Conservation (phyloP, 1,140 invertebrate genomes). For the Globodera ellingtonae region DNA sequence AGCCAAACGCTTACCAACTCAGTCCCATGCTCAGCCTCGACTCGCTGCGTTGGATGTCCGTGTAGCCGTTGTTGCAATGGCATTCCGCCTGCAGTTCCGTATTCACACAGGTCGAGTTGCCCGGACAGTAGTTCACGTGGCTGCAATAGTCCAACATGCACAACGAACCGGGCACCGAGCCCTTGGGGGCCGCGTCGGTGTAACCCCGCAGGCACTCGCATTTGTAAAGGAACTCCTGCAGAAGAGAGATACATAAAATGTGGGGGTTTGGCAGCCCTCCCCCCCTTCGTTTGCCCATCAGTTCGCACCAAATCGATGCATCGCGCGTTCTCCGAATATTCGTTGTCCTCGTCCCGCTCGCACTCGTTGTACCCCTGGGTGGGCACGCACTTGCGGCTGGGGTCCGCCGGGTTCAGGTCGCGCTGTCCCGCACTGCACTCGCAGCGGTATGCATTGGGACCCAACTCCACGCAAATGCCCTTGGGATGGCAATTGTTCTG, state of each 20-base stretch:
- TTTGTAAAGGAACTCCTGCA: slow-evolving; percentile 60
- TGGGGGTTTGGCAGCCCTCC: background rate
- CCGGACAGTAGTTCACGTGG: slow-evolving; percentile 55
- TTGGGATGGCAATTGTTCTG: slow-evolving; percentile 62
- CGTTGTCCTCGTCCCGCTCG: slow-evolving; percentile 59
- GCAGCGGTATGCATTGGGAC: slow-evolving; percentile 58
- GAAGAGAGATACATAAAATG: background rate
- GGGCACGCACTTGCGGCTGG: slow-evolving; percentile 52
- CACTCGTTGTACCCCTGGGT: slow-evolving; percentile 59
- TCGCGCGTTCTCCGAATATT: slow-evolving; percentile 59
- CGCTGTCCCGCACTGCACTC: slow-evolving; percentile 53
- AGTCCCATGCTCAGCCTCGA: slow-evolving; percentile 54
- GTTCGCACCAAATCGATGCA: slow-evolving; percentile 58
- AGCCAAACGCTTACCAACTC: background rate
- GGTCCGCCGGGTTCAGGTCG: slow-evolving; percentile 59
- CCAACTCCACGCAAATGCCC: slow-evolving; percentile 63
- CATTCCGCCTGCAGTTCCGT: slow-evolving; percentile 62
- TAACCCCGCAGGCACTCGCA: slow-evolving; percentile 57
- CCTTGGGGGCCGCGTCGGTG: slow-evolving; percentile 57
- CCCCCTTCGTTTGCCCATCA: too few species aligned
- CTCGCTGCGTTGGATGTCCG: slow-evolving; percentile 60
- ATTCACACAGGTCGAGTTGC: slow-evolving; percentile 62
- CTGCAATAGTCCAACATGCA: slow-evolving; percentile 63
- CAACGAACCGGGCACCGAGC: slow-evolving; percentile 55
- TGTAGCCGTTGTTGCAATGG: slow-evolving; percentile 58